Evolutionary conservation across 1,140 invertebrate species (phyloP), one percentile per base, ranked within the genome.

Genomic region (Hermetia illucens): DNA sequence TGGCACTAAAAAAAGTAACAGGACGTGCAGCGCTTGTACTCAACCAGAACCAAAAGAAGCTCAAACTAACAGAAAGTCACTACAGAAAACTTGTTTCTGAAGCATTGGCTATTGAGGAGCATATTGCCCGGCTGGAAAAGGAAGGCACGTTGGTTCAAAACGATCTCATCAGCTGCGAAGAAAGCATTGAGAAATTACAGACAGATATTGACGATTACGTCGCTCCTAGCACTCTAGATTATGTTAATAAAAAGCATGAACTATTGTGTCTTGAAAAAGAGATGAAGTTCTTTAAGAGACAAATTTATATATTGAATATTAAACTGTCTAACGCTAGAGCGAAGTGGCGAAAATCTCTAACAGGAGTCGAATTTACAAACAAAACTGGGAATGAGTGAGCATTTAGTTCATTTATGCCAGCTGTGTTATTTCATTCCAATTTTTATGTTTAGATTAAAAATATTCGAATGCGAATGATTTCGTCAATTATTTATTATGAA

Each of bases 1-100:
- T 55, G 3, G 50, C 55, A 1, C 40, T 67, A 16, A 69, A 67
- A 33, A 53, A 42, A 36, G 51, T 62, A 0, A 58, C 55, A 0
- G 63, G 64, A 1, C 51, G 50, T n/a, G 55, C 53, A 1, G 52
- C 53, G 0, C 21, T 54, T 22, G 44, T 49, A 24, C 53, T 50
- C 2, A 53, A 58, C 38, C 54, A 58, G 16, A 55, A 55, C 30
- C 46, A 58, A 35, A 50, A 44, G 6, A 53, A 58, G 50, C 49
- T 53, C 46, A 53, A n/a, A n/a, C 24, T 25, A 25, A 25, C 6
- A 8, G 6, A n/a, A n/a, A 25, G n/a, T 25, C 24, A 25, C 6
- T 25, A 6, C 6, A 8, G n/a, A 25, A 25, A 8, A 25, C 6
- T 8, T 25, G n/a, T n/a, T n/a, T n/a, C n/a, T n/a, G n/a, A n/a